Base-by-base conservation (phyloP, 2,113 vertebrate genomes). In the Hydrolagus affinis region DNA sequence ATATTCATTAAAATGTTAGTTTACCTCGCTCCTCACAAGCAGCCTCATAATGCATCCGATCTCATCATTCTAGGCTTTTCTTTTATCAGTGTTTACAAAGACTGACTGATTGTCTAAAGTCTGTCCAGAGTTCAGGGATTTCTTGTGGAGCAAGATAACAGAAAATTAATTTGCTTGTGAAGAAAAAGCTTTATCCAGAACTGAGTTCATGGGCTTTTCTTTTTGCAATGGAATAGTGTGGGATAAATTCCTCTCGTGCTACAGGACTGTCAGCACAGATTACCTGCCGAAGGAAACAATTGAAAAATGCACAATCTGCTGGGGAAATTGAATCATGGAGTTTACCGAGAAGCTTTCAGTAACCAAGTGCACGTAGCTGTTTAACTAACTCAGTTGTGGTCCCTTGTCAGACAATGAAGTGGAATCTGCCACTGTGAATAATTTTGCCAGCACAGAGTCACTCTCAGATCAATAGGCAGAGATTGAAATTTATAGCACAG, bases 1-100 rank as follows among this genome's bases (percentile, higher is more conserved):
- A 23, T 14, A 60, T 62, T 11, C 62, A 78, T 28, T 62, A 62
- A 44, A 78, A 78, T 8, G 12, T 25, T 78, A 14, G 76, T 25
- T 14, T 15, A 60, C 12, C 14, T 8, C 2, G 17, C n/a, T 12
- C 28, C n/a, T 78, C 76, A 62, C n/a, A 78, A 19, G 17, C 73
- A 21, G 11, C 8, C 23, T 56, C n/a, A 75, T 75, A 73, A 74
- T 28, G 30, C 11, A n/a, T 62, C 11, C 12, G 57, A 15, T 11
- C 62, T 62, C 23, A 78, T 59, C 3, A 14, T 78, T 62, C 25
- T 78, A n/a, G 7, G 62, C 57, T 60, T 59, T 10, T 77, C 21
- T 57, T 77, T 77, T 77, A 59, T 78, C 73, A 30, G 23, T 75
- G 32, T 19, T 11, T 19, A n/a, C 76, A 78, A 78, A 59, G 15